These are phyloP conservation scores for Heptranchias perlo DNA, from an alignment of 2,113 vertebrate genomes.

Conservation along the genomic window DNA sequence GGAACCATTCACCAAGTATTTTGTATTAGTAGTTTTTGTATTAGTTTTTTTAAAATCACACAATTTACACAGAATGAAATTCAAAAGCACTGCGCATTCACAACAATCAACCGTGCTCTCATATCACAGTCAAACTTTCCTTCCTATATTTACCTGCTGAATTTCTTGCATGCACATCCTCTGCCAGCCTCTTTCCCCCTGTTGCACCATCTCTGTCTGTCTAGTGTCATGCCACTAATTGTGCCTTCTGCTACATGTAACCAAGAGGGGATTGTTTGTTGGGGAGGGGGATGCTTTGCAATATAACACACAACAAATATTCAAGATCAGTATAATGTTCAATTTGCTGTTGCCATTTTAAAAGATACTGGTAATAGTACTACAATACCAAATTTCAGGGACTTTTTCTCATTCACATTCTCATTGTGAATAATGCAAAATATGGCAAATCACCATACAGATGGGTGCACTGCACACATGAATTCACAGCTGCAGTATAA, in stretches of 20 bases:
- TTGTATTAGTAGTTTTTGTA: background rate
- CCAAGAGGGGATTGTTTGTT: background rate
- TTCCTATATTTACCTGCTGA: background rate
- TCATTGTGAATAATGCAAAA: background rate
- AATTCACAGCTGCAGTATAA: constrained; percentile 25
- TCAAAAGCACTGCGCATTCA: too few relatives aligned
- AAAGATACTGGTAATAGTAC: background rate
- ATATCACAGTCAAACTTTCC: background rate
- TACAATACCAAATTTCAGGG: background rate
- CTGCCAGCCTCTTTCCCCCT: background rate
- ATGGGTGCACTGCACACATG: background rate
- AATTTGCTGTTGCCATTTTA: background rate
- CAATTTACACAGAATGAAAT: too few relatives aligned
- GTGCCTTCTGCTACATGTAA: background rate
- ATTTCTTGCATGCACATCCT: background rate
- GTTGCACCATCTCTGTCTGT: too few relatives aligned
- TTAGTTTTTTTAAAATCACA: too few relatives aligned
- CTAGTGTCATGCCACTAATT: background rate
- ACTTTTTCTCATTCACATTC: background rate
- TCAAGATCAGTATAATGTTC: background rate
- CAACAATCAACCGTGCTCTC: background rate
- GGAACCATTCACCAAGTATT: background rate
- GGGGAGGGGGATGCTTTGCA: background rate
- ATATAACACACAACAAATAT: background rate
- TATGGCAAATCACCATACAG: background rate